Conservation (phyloP, 2,888 invertebrate species). For the Julus scandinavius region DNA sequence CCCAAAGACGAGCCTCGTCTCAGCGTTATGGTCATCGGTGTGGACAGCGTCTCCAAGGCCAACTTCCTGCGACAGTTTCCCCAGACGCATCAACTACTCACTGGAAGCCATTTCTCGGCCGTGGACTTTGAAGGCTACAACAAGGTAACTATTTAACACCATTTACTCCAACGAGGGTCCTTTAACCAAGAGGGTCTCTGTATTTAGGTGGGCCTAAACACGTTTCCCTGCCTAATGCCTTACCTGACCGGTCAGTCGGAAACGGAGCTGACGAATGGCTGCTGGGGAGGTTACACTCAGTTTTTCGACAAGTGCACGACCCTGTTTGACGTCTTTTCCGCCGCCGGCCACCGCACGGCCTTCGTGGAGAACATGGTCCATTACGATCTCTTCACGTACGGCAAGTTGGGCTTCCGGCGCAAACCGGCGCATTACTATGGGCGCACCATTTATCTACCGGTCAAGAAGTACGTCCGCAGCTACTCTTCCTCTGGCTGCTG, state of each 20-base stretch:
- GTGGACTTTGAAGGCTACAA: conserved; percentile 67
- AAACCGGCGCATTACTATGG: conserved; percentile 88
- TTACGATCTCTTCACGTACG: conserved; percentile 84
- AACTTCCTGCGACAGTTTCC: conserved; percentile 53
- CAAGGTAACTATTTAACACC: conserved; percentile 74
- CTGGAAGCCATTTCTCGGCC: not conserved
- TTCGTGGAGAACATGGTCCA: conserved; percentile 84
- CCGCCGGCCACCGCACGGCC: conserved; percentile 78
- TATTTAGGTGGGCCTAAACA: conserved; percentile 89
- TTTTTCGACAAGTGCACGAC: conserved; percentile 84
- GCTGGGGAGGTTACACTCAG: conserved; percentile 69
- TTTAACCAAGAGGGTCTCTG: too few species aligned
- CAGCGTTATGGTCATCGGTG: conserved; percentile 52
- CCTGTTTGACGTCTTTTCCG: conserved; percentile 83
- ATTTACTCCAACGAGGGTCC: too few species aligned
- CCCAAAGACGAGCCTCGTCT: conserved; percentile 1
- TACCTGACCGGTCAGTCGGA: conserved; percentile 78
- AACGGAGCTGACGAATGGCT: conserved; percentile 11
- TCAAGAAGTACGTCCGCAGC: conserved; percentile 70
- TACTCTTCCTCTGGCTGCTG: conserved; percentile 77
- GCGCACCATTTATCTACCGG: conserved; percentile 75
- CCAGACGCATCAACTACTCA: conserved; percentile 10
- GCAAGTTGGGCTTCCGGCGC: conserved; percentile 78
- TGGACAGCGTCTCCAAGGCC: conserved; percentile 49
- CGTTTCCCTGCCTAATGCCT: conserved; percentile 88